Percentiles rank a stretch among this genome's conserved stretches.
Evolutionary conservation across 2,888 invertebrate species (phyloP).

Genomic region (Drepanosiphum platanoidis): DNA sequence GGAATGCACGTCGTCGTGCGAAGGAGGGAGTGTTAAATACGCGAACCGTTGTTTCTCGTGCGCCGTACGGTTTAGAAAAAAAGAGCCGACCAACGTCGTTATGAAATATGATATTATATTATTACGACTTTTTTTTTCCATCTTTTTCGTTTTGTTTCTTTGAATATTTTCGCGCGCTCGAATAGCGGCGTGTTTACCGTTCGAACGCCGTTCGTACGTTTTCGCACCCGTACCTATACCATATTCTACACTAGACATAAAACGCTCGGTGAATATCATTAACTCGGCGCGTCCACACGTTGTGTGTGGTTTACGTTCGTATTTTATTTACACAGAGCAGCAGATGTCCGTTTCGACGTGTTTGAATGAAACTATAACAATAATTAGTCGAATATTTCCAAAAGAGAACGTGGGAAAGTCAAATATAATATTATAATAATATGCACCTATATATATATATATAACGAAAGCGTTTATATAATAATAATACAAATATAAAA

Average conservation of each 20-base stretch:
- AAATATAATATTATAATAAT: no score
- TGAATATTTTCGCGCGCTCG: background rate
- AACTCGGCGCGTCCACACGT: no score
- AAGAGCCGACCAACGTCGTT: background rate
- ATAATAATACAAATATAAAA: background rate
- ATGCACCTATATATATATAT: no score
- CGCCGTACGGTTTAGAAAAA: background rate
- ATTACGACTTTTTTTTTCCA: background rate
- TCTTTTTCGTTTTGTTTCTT: background rate
- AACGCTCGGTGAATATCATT: no score
- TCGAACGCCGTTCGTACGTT: background rate
- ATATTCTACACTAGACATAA: no score
- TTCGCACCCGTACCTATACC: no score
- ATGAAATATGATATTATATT: slow-evolving; percentile 14
- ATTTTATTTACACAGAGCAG: background rate
- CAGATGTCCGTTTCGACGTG: background rate
- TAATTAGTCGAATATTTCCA: slow-evolving; percentile 3
- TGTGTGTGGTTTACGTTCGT: background rate
- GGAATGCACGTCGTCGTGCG: no score
- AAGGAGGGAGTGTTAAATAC: no score
- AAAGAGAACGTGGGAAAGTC: slow-evolving; percentile 49
- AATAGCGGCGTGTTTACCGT: slow-evolving; percentile 27
- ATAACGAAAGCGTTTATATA: background rate
- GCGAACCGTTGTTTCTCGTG: background rate
- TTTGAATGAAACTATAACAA: background rate